Evolutionary conservation across 2,888 invertebrate genomes (phyloP), one percentile per base, ranked within the genome.

Genomic region (Athetis lepigone): DNA sequence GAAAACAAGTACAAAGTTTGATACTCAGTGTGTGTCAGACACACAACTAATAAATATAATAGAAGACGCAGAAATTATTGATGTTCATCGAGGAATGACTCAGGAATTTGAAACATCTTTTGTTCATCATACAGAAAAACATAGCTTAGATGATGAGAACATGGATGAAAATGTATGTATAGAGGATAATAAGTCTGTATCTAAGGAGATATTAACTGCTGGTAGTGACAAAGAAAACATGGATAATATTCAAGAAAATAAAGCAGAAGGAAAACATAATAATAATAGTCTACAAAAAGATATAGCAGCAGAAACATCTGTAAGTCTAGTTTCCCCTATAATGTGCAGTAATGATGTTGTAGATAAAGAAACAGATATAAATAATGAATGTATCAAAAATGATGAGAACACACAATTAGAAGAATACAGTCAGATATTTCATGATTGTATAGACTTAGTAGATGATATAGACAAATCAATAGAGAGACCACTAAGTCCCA

Each of bases 1-100:
- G 23, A 80, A 77, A 73, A 58, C 52, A 57, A 19, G 61, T 18
- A 72, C 76, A 11, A 90, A 88, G 57, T 92, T 91, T 73, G 94
- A 94, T 58, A 91, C 93, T 1, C 93, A 93, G 62, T 91, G 86
- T 71, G 85, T 89, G 0, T 84, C 90, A 0, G 90, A 94, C 43
- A 94, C 93, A 2, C 91, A 95, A 75, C 76, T 95, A 0, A 85
- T 94, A 19, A 75, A 89, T 52, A 65, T 94, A 3, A 87, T 91
- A 27, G 88, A 92, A 66, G 83, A 89, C 70, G 91, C 87, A 2
- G 94, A 93, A 79, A 86, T 88, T 1, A 63, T 84, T 39, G 73
- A 85, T 29, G 60, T 55, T 3, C 72, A 87, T 25, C 77, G 69
- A 63, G 90, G 87, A 11, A 85, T 90, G 9, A 88, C 88, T 6